Conservation (phyloP, 2,888 invertebrate species). For the Rhogogaster chlorosoma region DNA sequence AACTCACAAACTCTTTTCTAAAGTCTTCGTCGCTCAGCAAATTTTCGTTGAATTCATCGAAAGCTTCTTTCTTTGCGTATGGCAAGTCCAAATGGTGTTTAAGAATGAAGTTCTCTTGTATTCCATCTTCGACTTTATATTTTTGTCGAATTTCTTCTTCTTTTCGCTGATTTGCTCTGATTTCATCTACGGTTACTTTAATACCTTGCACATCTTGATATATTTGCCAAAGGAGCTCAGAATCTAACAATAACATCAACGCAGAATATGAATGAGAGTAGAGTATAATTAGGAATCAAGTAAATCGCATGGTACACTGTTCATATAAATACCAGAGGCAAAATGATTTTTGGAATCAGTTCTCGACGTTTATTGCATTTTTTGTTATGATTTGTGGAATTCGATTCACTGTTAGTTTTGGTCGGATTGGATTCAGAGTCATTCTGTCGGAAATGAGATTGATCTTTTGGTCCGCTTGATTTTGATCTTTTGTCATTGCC, state of each 20-base stretch:
- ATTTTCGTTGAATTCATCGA: not conserved
- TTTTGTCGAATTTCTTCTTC: slow-evolving; percentile 18
- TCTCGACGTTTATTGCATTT: not conserved
- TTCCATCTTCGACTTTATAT: not conserved
- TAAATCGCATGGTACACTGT: not conserved
- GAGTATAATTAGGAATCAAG: not conserved
- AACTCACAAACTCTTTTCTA: slow-evolving; percentile 8
- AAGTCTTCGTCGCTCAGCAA: slow-evolving; percentile 10
- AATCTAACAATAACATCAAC: slow-evolving; percentile 2
- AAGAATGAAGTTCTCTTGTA: not conserved
- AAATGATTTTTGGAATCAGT: not conserved
- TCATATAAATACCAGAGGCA: slow-evolving; percentile 14
- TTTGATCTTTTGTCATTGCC: not conserved
- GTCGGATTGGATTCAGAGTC: not conserved
- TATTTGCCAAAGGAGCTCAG: slow-evolving; percentile 15
- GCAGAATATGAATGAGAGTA: not conserved
- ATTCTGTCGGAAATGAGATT: not conserved
- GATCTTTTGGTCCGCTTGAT: not conserved
- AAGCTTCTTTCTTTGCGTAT: not conserved
- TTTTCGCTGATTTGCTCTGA: not conserved
- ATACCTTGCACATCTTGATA: not conserved
- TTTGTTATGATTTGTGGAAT: not conserved
- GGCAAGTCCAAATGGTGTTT: slow-evolving; percentile 4
- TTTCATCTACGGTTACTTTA: not conserved
- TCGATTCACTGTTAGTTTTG: not conserved